Percentiles rank a stretch among this genome's conserved stretches.
phyloP scores from a whole-genome alignment of 2,888 invertebrate genomes.

The Phyllotreta striolata region DNA sequence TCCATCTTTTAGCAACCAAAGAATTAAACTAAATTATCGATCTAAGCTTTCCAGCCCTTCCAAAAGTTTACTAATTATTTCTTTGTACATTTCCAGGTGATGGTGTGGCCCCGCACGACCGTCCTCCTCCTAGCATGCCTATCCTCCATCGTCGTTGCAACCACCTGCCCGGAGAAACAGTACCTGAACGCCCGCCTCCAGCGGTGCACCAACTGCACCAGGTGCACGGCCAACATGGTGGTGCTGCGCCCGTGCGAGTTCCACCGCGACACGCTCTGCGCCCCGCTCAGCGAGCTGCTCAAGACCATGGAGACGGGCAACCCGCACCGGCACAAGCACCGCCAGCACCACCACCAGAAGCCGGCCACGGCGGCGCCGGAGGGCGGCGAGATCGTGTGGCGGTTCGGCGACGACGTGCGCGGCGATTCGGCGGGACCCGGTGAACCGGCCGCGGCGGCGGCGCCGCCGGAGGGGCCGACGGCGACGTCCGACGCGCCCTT shows the following conservation, averaged over 20 bases:
- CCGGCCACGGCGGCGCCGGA: constrained; percentile 36
- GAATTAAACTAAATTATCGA: too few relatives aligned
- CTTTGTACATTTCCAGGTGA: constrained; percentile 54
- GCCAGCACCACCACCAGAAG: constrained; percentile 43
- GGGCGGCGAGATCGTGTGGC: constrained; percentile 42
- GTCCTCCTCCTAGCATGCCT: constrained; percentile 47
- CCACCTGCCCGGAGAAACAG: constrained; percentile 62
- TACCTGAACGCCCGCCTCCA: constrained; percentile 75
- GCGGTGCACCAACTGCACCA: constrained; percentile 75
- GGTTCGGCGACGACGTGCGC: constrained; percentile 42
- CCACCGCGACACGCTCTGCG: constrained; percentile 79
- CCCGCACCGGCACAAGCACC: constrained; percentile 48
- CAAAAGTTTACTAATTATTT: not conserved
- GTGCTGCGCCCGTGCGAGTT: constrained; percentile 77
- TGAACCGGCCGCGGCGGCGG: not conserved
- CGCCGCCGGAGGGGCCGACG: constrained; percentile 10
- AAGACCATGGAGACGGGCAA: constrained; percentile 36
- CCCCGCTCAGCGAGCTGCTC: constrained; percentile 59
- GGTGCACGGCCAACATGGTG: constrained; percentile 69
- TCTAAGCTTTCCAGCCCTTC: too few relatives aligned
- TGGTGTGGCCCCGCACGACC: constrained; percentile 52
- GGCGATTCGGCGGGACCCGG: constrained; percentile 23
- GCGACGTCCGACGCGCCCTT: constrained; percentile 59
- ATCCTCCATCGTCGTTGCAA: constrained; percentile 48
- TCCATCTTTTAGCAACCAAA: too few relatives aligned